Percentiles rank a stretch among this genome's conserved stretches.
These are phyloP conservation scores for Orchesellides sinensis DNA, from an alignment of 2,888 invertebrate species.

Conservation along the genomic window DNA sequence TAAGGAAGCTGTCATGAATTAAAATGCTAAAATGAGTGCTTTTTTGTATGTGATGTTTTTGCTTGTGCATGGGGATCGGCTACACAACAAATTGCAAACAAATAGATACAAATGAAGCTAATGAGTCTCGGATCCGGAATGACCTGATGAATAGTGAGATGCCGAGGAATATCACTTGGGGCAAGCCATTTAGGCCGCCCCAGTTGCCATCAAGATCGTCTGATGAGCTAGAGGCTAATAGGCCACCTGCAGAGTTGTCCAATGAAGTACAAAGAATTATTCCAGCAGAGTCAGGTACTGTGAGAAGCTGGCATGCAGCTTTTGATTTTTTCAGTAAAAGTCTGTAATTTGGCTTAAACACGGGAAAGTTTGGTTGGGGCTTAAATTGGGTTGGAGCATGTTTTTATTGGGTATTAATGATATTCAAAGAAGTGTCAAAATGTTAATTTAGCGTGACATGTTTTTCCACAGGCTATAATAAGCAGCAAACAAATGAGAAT, in stretches of 20 bases:
- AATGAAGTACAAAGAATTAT: slow-evolving; percentile 73
- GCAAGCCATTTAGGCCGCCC: slow-evolving; percentile 23
- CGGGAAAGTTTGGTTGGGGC: background rate
- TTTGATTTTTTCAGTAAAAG: background rate
- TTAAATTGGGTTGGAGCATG: background rate
- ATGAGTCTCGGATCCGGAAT: slow-evolving; percentile 27
- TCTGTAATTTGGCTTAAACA: background rate
- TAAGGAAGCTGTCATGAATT: too few species aligned
- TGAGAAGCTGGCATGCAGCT: too few species aligned
- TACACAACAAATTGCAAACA: background rate
- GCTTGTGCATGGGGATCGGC: slow-evolving; percentile 30
- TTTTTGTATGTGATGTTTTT: slow-evolving; percentile 11
- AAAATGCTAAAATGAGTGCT: slow-evolving; percentile 31
- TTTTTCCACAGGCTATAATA: slow-evolving; percentile 66
- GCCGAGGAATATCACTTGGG: slow-evolving; percentile 45
- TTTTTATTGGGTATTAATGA: background rate
- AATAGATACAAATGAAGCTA: slow-evolving; percentile 39
- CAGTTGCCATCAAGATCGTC: slow-evolving; percentile 42
- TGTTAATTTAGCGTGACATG: background rate
- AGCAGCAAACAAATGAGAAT: slow-evolving; percentile 67
- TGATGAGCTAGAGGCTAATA: slow-evolving; percentile 53
- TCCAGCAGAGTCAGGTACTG: slow-evolving; percentile 71
- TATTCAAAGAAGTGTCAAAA: background rate
- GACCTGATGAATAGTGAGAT: slow-evolving; percentile 40
- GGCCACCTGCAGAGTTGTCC: slow-evolving; percentile 68